phyloP scores from a whole-genome alignment of 2,888 invertebrate genomes.

The Lymantria dispar region DNA sequence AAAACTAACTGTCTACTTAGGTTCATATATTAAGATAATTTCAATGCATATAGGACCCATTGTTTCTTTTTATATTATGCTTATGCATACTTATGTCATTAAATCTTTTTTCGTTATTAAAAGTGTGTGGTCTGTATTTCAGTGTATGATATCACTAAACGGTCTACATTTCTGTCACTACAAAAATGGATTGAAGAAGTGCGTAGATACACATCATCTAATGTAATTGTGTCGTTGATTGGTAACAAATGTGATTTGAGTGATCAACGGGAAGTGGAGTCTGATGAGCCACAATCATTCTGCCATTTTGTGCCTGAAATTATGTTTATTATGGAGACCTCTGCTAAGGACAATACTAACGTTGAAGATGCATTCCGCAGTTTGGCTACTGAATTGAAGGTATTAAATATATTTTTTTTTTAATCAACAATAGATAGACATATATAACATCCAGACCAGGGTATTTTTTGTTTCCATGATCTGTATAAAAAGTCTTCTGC shows the following conservation, averaged over 20 bases:
- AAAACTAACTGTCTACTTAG: no score
- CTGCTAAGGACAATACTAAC: constrained; percentile 95
- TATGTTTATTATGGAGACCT: constrained; percentile 93
- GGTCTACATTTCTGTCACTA: constrained; percentile 94
- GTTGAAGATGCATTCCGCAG: constrained; percentile 94
- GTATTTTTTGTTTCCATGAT: no score
- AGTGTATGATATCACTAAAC: constrained; percentile 98
- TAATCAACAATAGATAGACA: background rate
- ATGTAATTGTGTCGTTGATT: constrained; percentile 94
- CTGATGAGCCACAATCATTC: constrained; percentile 93
- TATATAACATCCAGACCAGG: no score
- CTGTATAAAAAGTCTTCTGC: no score
- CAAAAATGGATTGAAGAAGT: constrained; percentile 99
- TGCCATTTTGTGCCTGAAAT: constrained; percentile 94
- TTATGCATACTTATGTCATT: no score
- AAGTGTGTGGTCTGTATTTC: constrained; percentile 18
- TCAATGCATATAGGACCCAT: no score
- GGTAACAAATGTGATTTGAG: constrained; percentile 96
- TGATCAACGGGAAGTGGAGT: constrained; percentile 91
- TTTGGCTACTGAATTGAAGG: constrained; percentile 94
- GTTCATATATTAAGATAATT: no score
- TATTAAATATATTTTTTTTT: background rate
- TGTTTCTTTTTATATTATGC: no score
- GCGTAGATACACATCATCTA: constrained; percentile 94
- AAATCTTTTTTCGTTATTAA: background rate